These are phyloP conservation scores for Serrognathus titanus DNA, from an alignment of 2,888 invertebrate genomes.

Conservation along the genomic window DNA sequence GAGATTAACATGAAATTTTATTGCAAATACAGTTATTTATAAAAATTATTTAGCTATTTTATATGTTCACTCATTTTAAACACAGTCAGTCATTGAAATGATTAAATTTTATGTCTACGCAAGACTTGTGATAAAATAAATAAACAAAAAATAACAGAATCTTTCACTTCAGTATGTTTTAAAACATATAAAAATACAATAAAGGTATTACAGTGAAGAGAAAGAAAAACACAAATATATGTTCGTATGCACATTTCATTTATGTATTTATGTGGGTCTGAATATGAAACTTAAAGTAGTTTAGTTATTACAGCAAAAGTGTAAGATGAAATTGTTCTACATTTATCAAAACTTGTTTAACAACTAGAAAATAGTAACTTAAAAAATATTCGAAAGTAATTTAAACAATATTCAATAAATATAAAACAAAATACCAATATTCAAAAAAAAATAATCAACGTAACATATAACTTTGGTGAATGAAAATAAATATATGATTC, in stretches of 20 bases:
- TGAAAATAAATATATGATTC: no score
- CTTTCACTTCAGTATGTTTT: neutral
- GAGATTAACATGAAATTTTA: conserved; percentile 28
- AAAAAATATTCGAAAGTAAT: no score
- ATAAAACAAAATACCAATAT: no score
- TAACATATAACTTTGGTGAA: no score
- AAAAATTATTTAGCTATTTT: conserved; percentile 32
- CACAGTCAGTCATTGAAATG: conserved; percentile 27
- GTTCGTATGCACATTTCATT: neutral
- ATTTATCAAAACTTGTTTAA: no score
- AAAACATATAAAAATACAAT: conserved; percentile 12
- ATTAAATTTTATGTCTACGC: conserved; percentile 17
- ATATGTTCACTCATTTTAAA: conserved; percentile 29
- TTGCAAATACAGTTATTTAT: conserved; percentile 34
- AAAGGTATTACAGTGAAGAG: conserved; percentile 5
- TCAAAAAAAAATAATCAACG: no score
- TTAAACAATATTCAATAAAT: no score
- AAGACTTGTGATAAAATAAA: conserved; percentile 16
- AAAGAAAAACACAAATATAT: conserved; percentile 3
- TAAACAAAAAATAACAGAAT: conserved; percentile 11
- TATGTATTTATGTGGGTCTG: no score
- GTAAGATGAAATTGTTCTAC: no score
- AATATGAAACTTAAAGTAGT: conserved; percentile 1
- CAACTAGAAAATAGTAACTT: no score
- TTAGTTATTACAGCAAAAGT: neutral